Conservation (phyloP, 2,113 vertebrate species). For the Ariopsis seemanni region DNA sequence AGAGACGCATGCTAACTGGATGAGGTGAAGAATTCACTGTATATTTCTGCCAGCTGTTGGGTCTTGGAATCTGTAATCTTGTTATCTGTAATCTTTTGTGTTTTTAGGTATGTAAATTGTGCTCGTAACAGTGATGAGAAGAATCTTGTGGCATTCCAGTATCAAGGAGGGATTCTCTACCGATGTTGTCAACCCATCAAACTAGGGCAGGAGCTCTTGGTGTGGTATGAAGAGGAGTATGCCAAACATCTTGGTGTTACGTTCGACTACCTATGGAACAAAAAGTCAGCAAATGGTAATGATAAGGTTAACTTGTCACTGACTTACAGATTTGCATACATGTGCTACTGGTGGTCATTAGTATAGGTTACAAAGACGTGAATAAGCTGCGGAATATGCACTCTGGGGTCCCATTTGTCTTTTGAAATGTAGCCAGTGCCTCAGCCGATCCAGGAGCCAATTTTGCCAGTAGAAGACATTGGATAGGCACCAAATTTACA, state of each 20-base stretch:
- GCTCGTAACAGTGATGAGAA: slow-evolving; percentile 51
- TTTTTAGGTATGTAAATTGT: slow-evolving; percentile 53
- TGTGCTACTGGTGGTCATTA: neutral
- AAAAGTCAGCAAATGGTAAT: slow-evolving; percentile 25
- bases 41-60: neutral
- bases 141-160: slow-evolving; percentile 56
- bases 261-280: slow-evolving; percentile 44
- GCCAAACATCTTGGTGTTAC: slow-evolving; percentile 46
- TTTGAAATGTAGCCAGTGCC: too few species aligned
- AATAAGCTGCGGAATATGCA: neutral
- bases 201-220: slow-evolving; percentile 50
- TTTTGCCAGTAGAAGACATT: too few species aligned
- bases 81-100: neutral
- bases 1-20: slow-evolving; percentile 65
- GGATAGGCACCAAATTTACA: too few species aligned
- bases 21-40: slow-evolving; percentile 61
- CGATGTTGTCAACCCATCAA: slow-evolving; percentile 47
- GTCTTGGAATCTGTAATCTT: neutral
- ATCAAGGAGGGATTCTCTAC: slow-evolving; percentile 49
- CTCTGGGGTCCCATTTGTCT: neutral
- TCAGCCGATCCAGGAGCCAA: too few species aligned
- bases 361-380: neutral
- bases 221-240: slow-evolving; percentile 53
- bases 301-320: neutral
- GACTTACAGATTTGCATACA: neutral